Conservation (phyloP, 2,888 invertebrate genomes). For the Eupithecia exiguata region DNA sequence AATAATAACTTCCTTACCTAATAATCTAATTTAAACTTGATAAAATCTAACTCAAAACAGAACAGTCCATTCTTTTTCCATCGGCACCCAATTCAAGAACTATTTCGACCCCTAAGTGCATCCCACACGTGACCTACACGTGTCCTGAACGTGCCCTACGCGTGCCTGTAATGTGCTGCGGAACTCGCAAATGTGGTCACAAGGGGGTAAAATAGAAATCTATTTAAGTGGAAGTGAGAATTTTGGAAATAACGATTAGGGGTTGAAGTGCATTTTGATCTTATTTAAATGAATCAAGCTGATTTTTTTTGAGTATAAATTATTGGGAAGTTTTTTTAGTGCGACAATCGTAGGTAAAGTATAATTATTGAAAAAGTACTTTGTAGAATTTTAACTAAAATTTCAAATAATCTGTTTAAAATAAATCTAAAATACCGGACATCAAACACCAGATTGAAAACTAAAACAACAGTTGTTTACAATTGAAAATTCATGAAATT, state of each 20-base stretch:
- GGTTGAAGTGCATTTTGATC: background rate
- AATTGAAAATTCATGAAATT: too few relatives aligned
- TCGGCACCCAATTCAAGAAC: slow-evolving; percentile 60
- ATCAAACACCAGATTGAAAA: too few relatives aligned
- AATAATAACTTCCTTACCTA: background rate
- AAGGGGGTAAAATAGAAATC: slow-evolving; percentile 60
- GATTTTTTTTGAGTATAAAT: background rate
- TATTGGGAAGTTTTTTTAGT: background rate
- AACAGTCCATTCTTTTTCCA: slow-evolving; percentile 46
- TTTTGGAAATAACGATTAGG: slow-evolving; percentile 43
- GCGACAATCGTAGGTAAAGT: background rate
- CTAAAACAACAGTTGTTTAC: too few relatives aligned
- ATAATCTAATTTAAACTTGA: slow-evolving; percentile 39
- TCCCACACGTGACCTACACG: slow-evolving; percentile 40
- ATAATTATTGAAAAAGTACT: background rate
- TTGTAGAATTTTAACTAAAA: background rate
- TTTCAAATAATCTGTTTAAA: too few relatives aligned
- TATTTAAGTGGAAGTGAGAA: slow-evolving; percentile 67
- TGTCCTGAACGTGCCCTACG: slow-evolving; percentile 43
- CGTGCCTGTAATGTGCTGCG: slow-evolving; percentile 62
- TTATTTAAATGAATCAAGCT: background rate
- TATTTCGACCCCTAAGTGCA: slow-evolving; percentile 55
- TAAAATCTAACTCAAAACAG: slow-evolving; percentile 41
- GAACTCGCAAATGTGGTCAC: slow-evolving; percentile 59
- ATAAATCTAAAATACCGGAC: too few relatives aligned